These are phyloP conservation scores for Poecilia wingei DNA, from an alignment of 2,797 vertebrate species.

Conservation along the genomic window DNA sequence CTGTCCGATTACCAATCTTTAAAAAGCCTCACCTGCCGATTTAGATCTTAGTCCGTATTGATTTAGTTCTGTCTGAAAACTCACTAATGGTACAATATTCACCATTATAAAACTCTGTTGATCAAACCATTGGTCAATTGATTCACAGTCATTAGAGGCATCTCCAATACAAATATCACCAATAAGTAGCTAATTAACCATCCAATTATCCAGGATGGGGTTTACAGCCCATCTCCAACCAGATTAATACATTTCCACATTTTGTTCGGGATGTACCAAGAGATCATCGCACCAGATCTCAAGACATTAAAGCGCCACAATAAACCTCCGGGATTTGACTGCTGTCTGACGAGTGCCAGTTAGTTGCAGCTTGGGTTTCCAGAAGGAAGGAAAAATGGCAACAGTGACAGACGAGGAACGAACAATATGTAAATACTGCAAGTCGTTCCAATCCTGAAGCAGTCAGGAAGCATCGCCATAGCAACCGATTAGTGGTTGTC, in stretches of 20 bases:
- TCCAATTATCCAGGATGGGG: background rate
- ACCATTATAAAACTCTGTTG: background rate
- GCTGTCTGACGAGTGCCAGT: background rate
- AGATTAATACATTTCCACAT: background rate
- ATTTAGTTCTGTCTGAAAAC: no score
- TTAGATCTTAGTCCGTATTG: no score
- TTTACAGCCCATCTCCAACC: background rate
- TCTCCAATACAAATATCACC: background rate
- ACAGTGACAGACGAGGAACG: background rate
- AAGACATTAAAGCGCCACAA: no score
- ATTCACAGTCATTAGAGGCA: background rate
- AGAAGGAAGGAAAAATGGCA: background rate
- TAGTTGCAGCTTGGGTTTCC: background rate
- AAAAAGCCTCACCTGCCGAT: no score
- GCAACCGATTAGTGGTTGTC: background rate
- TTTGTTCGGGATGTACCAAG: background rate
- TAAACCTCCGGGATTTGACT: background rate
- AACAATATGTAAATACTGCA: background rate
- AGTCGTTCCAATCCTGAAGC: background rate
- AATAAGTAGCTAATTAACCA: background rate
- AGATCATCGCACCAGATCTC: no score
- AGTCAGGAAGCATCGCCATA: background rate
- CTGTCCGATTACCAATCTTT: no score
- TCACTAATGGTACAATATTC: no score
- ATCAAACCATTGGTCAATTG: background rate